Conservation (phyloP, 2,113 vertebrate genomes). For the Calidris pugnax region DNA sequence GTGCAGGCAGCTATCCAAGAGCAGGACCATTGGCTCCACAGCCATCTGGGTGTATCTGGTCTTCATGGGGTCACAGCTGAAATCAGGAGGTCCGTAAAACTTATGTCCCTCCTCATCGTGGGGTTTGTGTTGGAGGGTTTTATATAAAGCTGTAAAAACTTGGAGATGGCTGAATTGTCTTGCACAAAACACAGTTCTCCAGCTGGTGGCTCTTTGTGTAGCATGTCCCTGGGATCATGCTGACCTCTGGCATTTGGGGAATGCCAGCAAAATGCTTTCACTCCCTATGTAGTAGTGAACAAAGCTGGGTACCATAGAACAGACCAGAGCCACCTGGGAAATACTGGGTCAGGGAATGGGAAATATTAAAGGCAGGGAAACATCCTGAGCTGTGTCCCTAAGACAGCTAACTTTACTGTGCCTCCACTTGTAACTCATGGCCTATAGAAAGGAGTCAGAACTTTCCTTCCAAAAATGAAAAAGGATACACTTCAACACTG, state of each 20-base stretch:
- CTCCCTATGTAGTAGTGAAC: rapidly evolving
- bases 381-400: background rate
- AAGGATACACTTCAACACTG: background rate
- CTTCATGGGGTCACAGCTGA: background rate
- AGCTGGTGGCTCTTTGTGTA: background rate
- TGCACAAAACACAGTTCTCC: background rate
- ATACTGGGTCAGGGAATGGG: background rate
- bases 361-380: background rate
- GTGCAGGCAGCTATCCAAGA: background rate
- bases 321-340: background rate
- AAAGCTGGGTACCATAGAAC: background rate
- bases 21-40: background rate
- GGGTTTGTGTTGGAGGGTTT: background rate
- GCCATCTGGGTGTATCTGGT: background rate
- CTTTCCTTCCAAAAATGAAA: background rate
- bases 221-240: background rate
- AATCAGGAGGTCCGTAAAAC: background rate
- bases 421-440: background rate
- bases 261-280: background rate
- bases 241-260: background rate
- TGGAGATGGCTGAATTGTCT: background rate
- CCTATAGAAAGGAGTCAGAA: background rate
- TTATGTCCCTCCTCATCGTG: background rate
- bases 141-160: background rate
- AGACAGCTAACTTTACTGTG: background rate